These are phyloP conservation scores for Clusia tigrina DNA, from an alignment of 2,888 invertebrate genomes.

Conservation along the genomic window DNA sequence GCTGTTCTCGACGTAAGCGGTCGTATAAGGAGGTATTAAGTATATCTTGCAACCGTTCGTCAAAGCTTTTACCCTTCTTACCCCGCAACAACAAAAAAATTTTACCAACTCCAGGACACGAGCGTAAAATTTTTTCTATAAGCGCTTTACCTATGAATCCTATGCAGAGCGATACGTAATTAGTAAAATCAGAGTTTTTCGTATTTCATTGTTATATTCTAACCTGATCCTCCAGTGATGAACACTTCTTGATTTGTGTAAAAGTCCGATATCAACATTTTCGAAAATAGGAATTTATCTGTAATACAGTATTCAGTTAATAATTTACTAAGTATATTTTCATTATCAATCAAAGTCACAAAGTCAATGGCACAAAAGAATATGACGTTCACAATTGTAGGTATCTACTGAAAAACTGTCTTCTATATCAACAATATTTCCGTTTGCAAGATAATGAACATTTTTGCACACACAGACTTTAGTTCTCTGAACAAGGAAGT, in stretches of 20 bases:
- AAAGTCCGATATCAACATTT: slow-evolving; percentile 56
- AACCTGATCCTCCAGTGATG: slow-evolving; percentile 80
- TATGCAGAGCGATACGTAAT: slow-evolving; percentile 23
- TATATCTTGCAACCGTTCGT: slow-evolving; percentile 72
- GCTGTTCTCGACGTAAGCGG: slow-evolving; percentile 65
- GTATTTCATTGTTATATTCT: slow-evolving; percentile 51
- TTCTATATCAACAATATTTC: too few species aligned
- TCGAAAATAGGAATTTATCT: too few species aligned
- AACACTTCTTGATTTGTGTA: slow-evolving; percentile 77
- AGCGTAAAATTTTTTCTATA: slow-evolving; percentile 85
- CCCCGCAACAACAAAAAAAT: slow-evolving; percentile 81
- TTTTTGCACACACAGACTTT: too few species aligned
- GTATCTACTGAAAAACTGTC: too few species aligned
- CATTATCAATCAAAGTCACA: too few species aligned
- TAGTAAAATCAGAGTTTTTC: too few species aligned
- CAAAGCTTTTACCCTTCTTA: slow-evolving; percentile 73
- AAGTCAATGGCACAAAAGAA: too few species aligned
- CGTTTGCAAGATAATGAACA: too few species aligned
- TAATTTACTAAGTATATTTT: too few species aligned
- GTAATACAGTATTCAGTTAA: too few species aligned
- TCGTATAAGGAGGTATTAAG: slow-evolving; percentile 66
- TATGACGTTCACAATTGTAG: too few species aligned
- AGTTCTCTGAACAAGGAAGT: too few species aligned
- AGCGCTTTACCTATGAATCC: slow-evolving; percentile 92
- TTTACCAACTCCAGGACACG: slow-evolving; percentile 76